Conservation (phyloP, 2,797 vertebrate genomes). For the Denticeps clupeoides region DNA sequence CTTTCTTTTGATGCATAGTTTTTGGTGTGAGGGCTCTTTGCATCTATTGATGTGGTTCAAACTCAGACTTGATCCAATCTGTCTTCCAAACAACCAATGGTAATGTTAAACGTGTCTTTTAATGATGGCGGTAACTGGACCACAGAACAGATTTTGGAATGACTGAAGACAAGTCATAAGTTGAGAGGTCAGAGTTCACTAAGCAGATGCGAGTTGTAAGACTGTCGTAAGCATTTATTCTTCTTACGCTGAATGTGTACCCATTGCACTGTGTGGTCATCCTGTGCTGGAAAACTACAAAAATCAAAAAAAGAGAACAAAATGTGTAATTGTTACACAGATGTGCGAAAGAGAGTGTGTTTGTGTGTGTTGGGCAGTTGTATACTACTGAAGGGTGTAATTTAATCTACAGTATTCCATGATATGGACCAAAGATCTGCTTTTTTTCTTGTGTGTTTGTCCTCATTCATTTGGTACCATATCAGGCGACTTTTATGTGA, state of each 20-base stretch:
- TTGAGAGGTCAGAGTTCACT: neutral
- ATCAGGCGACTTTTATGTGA: too few species aligned
- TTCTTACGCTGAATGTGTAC: neutral
- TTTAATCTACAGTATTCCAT: neutral
- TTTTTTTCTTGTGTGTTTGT: neutral
- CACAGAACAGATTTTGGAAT: neutral
- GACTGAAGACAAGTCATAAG: neutral
- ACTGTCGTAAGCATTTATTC: too few species aligned
- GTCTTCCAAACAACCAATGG: neutral
- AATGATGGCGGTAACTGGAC: too few species aligned
- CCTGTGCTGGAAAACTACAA: neutral
- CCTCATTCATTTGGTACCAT: too few species aligned
- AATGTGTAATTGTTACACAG: too few species aligned
- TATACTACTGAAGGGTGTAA: neutral
- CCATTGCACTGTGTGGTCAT: neutral
- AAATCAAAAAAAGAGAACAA: neutral
- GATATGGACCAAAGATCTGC: conserved; percentile 8
- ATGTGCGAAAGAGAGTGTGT: neutral
- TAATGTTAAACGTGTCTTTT: too few species aligned
- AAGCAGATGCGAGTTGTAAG: too few species aligned
- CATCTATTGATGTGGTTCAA: too few species aligned
- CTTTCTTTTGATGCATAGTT: too few species aligned
- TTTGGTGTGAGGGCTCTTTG: too few species aligned
- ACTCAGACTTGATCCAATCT: neutral
- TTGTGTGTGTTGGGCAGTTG: neutral